A percentile compares a stretch with the other conserved stretches of the same genome.
phyloP scores from a whole-genome alignment of 2,888 invertebrate species.

The Cremastinae sp. region DNA sequence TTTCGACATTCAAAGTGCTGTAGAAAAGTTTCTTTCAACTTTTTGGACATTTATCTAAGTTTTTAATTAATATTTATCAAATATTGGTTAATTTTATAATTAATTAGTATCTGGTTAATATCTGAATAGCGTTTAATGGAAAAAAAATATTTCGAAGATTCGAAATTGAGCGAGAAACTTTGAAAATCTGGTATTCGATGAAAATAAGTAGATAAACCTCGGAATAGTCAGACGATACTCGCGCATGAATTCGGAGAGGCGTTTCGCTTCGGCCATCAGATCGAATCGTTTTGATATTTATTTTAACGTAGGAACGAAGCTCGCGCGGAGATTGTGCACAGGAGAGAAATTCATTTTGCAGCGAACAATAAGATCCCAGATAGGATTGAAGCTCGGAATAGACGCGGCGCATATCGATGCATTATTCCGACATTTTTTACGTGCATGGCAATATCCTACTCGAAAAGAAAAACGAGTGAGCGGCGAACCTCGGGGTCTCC shows the following conservation, averaged over 20 bases:
- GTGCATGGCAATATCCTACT: too few species aligned
- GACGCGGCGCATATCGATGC: constrained; percentile 44
- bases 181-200: neutral
- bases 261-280: constrained; percentile 22
- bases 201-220: neutral
- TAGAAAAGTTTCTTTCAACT: too few species aligned
- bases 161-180: neutral
- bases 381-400: constrained; percentile 40
- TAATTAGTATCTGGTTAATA: too few species aligned
- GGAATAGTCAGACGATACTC: constrained; percentile 6
- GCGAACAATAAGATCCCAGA: constrained; percentile 56
- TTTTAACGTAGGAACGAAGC: constrained; percentile 31
- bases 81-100: too few species aligned
- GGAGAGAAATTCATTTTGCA: constrained; percentile 35
- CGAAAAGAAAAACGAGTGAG: too few species aligned
- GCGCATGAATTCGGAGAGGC: constrained; percentile 17
- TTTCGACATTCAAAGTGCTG: too few species aligned
- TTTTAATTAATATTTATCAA: too few species aligned
- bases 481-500: too few species aligned
- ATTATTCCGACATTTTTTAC: constrained; percentile 9
- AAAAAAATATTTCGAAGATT: constrained; percentile 17
- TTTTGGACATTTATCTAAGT: too few species aligned
- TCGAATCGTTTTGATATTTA: constrained; percentile 55
- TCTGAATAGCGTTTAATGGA: too few species aligned
- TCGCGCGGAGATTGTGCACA: constrained; percentile 2